These are phyloP conservation scores for Euspilapteryx auroguttella DNA, from an alignment of 2,888 invertebrate species.

Conservation along the genomic window DNA sequence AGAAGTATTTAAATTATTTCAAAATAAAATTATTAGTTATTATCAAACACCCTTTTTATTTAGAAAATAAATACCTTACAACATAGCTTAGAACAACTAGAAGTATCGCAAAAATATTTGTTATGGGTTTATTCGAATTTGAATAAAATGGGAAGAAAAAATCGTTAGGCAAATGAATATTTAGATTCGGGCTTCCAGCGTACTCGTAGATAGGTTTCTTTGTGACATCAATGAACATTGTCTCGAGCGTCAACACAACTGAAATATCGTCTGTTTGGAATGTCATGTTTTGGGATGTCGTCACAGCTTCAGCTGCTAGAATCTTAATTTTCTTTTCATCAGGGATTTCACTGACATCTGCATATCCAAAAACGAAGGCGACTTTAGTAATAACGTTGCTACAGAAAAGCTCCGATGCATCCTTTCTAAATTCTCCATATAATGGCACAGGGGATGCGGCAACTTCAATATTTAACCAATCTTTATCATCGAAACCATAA, in stretches of 20 bases:
- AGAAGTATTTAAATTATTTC: constrained; percentile 54
- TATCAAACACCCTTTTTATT: constrained; percentile 14
- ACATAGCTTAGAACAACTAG: constrained; percentile 6
- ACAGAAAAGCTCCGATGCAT: constrained; percentile 22
- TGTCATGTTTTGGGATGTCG: constrained; percentile 17
- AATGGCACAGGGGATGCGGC: constrained; percentile 8
- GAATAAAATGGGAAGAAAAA: constrained; percentile 72
- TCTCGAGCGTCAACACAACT: constrained; percentile 28
- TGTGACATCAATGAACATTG: constrained; percentile 33
- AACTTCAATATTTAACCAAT: constrained; percentile 23
- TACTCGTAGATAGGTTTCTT: constrained; percentile 23
- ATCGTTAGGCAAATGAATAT: constrained; percentile 68
- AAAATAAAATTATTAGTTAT: constrained; percentile 53
- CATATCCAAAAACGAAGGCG: constrained; percentile 23
- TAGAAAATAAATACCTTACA: constrained; percentile 2
- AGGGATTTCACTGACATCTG: constrained; percentile 15
- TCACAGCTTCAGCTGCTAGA: constrained; percentile 16
- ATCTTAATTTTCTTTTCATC: constrained; percentile 21
- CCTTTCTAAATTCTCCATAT: constrained; percentile 20
- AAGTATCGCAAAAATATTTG: constrained; percentile 6
- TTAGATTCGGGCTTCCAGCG: constrained; percentile 65
- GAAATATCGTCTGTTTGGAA: constrained; percentile 23
- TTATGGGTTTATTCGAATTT: constrained; percentile 14
- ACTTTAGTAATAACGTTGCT: constrained; percentile 27
- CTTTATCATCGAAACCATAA: constrained; percentile 16